A percentile compares a stretch with the other conserved stretches of the same genome.
Conservation (phyloP, 2,888 invertebrate species). For the Isoperla grammatica region DNA sequence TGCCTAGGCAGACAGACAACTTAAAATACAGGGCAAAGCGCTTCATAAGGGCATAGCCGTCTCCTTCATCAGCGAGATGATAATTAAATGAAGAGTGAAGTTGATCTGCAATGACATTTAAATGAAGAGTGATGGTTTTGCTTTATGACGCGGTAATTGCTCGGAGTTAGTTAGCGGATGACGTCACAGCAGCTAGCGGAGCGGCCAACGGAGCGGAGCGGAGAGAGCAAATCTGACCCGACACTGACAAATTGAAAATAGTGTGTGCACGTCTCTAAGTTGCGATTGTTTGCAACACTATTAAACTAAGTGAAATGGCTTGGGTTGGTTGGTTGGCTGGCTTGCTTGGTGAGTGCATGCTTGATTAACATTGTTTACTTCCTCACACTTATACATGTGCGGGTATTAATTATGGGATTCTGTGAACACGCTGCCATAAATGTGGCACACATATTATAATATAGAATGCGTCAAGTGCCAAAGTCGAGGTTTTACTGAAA, state of each 20-base stretch:
- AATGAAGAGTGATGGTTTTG: conserved; percentile 25
- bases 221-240: not conserved
- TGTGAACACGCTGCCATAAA: too few relatives aligned
- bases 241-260: not conserved
- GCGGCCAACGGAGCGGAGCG: not conserved
- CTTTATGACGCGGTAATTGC: too few relatives aligned
- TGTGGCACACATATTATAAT: too few relatives aligned
- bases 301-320: conserved; percentile 11
- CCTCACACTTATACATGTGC: too few relatives aligned
- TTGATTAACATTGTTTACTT: too few relatives aligned
- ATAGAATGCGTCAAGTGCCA: not conserved
- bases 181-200: conserved; percentile 16
- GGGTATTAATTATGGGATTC: too few relatives aligned
- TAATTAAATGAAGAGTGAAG: conserved; percentile 21
- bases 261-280: not conserved
- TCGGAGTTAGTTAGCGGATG: conserved; percentile 18
- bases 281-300: not conserved
- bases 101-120: conserved; percentile 20
- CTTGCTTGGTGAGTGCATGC: too few relatives aligned
- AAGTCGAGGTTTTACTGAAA: not conserved
- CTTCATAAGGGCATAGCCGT: not conserved
- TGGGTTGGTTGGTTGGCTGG: not conserved
- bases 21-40: too few relatives aligned
- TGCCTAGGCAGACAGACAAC: too few relatives aligned
- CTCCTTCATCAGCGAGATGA: conserved; percentile 13